These are phyloP conservation scores for Cotesia vestalis DNA, from an alignment of 1,140 invertebrate species.

Conservation along the genomic window DNA sequence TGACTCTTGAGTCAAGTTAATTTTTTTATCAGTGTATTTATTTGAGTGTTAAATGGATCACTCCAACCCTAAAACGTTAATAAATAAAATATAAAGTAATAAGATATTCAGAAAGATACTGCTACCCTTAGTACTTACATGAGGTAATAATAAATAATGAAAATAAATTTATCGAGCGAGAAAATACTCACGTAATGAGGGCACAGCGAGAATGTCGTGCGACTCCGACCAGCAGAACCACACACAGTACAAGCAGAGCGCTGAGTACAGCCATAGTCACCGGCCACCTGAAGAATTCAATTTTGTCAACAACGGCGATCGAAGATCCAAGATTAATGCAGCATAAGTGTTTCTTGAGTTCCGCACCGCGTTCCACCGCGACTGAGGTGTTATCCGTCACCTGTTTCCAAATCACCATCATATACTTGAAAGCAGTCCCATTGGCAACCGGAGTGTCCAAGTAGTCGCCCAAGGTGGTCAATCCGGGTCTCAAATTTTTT, in stretches of 20 bases:
- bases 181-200: constrained; percentile 75
- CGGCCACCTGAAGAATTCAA: constrained; percentile 78
- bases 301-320: constrained; percentile 65
- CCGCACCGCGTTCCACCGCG: constrained; percentile 75
- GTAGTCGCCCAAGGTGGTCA: constrained; percentile 75
- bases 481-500: constrained; percentile 72
- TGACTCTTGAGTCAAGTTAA: no score
- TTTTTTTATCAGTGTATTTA: no score
- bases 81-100: no score
- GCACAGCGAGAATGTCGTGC: constrained; percentile 84
- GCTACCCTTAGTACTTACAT: background rate
- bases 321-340: constrained; percentile 73
- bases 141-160: background rate
- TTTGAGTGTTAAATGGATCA: no score
- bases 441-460: constrained; percentile 80
- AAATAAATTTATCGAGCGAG: background rate
- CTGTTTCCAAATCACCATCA: constrained; percentile 73
- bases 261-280: constrained; percentile 81
- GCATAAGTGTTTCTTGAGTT: constrained; percentile 76
- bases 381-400: constrained; percentile 76
- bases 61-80: no score
- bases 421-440: constrained; percentile 74
- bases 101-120: no score
- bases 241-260: constrained; percentile 80
- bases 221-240: constrained; percentile 83